These are phyloP conservation scores for Adrianichthys oophorus DNA, from an alignment of 2,797 vertebrate species.

Conservation along the genomic window DNA sequence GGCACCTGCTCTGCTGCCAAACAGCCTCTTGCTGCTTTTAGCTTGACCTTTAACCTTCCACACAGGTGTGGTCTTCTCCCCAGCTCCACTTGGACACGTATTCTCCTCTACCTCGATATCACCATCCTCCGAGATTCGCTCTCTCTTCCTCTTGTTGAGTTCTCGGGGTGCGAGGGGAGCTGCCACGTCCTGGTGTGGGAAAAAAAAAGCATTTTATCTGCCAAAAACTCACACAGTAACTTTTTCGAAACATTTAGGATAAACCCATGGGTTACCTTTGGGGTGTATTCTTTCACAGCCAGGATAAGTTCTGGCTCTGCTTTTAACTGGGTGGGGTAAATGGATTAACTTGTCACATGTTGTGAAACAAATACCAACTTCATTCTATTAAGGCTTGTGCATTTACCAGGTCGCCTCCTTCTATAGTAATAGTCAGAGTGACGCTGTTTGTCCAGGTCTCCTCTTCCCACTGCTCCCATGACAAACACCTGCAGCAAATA, in stretches of 20 bases:
- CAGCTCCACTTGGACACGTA: constrained; percentile 56
- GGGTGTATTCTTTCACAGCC: constrained; percentile 66
- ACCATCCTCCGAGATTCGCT: constrained; percentile 9
- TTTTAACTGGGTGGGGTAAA: constrained; percentile 46
- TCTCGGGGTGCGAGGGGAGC: constrained; percentile 38
- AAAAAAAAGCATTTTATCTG: too few relatives aligned
- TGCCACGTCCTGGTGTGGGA: constrained; percentile 37
- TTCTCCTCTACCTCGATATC: constrained; percentile 64
- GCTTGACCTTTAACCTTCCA: constrained; percentile 58
- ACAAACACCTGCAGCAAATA: constrained; percentile 68
- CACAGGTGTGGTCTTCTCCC: constrained; percentile 59
- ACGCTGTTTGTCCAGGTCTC: constrained; percentile 66
- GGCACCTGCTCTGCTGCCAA: constrained; percentile 30
- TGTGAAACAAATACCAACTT: not conserved
- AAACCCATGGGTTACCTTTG: constrained; percentile 47
- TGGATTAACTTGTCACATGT: too few relatives aligned
- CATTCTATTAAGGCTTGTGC: not conserved
- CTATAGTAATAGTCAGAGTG: constrained; percentile 65
- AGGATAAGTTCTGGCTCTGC: constrained; percentile 51
- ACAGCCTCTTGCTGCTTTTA: constrained; percentile 60
- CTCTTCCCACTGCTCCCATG: constrained; percentile 80
- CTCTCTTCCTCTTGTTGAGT: constrained; percentile 71
- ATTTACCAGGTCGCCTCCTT: constrained; percentile 63
- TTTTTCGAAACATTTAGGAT: too few relatives aligned
- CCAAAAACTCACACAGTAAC: too few relatives aligned